A percentile compares a stretch with the other conserved stretches of the same genome.
phyloP scores from a whole-genome alignment of 2,113 vertebrate genomes.

The Elachura formosa region DNA sequence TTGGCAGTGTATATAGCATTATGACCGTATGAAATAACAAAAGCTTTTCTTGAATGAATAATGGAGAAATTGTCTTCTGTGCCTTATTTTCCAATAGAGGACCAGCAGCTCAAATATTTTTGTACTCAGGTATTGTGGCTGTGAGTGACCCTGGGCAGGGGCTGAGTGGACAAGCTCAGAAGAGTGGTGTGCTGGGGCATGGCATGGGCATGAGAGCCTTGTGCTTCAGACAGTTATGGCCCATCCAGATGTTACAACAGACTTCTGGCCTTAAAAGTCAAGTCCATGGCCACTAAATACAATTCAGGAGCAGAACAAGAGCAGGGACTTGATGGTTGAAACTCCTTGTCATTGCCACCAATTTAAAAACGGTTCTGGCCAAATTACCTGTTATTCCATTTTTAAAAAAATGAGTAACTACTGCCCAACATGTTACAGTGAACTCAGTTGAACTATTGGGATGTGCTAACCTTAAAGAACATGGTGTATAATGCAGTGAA shows the following conservation, averaged over 20 bases:
- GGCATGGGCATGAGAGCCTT: accelerated
- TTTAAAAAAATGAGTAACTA: neutral
- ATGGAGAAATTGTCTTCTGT: neutral
- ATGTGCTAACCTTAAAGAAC: neutral
- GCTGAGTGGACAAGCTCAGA: neutral
- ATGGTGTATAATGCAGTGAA: accelerated
- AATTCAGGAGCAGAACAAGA: neutral
- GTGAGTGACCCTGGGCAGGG: neutral
- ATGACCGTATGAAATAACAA: neutral
- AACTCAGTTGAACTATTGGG: neutral
- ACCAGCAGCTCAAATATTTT: neutral
- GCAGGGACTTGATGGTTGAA: neutral
- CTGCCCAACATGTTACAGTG: neutral
- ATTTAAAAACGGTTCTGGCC: neutral
- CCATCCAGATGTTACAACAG: accelerated
- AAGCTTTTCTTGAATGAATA: neutral
- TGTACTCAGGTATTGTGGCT: neutral
- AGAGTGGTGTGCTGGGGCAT: neutral
- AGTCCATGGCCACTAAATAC: neutral
- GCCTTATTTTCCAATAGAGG: neutral
- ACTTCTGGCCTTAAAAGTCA: neutral
- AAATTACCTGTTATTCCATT: neutral
- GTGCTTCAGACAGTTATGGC: neutral
- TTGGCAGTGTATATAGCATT: neutral
- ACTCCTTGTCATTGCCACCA: neutral